Evolutionary conservation across 1,140 invertebrate species (phyloP).

Genomic region (Potamilus streckersoni): DNA sequence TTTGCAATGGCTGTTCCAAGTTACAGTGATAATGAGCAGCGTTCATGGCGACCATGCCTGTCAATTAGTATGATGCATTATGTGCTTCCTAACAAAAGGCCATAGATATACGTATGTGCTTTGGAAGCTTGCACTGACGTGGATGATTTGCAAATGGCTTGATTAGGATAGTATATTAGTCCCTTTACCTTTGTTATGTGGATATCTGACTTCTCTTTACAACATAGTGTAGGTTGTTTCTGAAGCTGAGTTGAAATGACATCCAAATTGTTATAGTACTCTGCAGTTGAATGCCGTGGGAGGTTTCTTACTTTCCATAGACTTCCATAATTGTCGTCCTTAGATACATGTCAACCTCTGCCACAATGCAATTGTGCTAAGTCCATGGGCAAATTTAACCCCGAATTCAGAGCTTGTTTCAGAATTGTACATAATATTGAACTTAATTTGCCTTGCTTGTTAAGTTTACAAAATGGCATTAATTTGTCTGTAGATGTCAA

Average conservation of each 20-base stretch:
- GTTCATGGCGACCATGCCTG: slow-evolving; percentile 34
- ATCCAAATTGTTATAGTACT: neutral
- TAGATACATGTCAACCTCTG: neutral
- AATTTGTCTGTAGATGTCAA: too few species aligned
- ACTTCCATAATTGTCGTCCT: neutral
- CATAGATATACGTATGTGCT: slow-evolving; percentile 31
- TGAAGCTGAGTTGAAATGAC: neutral
- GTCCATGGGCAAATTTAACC: neutral
- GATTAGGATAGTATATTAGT: slow-evolving; percentile 6
- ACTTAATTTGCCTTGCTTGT: neutral
- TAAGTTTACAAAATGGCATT: too few species aligned
- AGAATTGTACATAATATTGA: neutral
- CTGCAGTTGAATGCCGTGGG: neutral
- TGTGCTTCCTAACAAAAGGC: slow-evolving; percentile 28
- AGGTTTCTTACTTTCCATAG: neutral
- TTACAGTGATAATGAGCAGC: slow-evolving; percentile 33
- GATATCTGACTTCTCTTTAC: neutral
- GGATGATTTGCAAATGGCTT: slow-evolving; percentile 24
- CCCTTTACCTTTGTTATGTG: neutral
- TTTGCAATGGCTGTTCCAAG: slow-evolving; percentile 27
- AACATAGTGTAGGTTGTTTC: neutral
- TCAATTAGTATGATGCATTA: slow-evolving; percentile 31
- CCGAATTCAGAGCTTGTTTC: neutral
- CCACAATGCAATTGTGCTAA: neutral
- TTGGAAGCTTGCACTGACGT: slow-evolving; percentile 37